Conservation (phyloP, 2,797 vertebrate genomes). For the Tinamus major region DNA sequence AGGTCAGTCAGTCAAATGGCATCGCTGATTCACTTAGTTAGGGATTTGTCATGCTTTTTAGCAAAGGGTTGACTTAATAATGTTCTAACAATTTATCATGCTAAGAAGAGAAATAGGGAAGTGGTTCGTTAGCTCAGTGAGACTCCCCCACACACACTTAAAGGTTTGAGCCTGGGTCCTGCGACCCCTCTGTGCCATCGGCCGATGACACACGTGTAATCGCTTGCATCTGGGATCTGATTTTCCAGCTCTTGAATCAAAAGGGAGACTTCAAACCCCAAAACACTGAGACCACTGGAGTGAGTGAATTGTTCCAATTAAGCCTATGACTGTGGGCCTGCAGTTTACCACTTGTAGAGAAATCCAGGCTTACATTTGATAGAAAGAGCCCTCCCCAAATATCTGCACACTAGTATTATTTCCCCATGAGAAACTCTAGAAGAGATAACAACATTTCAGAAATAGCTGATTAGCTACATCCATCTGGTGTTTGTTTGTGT, state of each 20-base stretch:
- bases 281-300: neutral
- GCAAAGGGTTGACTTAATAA: neutral
- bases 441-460: slow-evolving; percentile 52
- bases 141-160: neutral
- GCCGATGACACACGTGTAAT: neutral
- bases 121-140: neutral
- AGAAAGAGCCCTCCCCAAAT: neutral
- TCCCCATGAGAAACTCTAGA: slow-evolving; percentile 17
- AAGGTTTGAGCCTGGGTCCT: neutral
- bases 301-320: neutral
- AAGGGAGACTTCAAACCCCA: neutral
- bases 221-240: neutral
- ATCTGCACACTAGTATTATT: neutral
- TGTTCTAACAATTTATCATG: neutral
- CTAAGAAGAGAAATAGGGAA: slow-evolving; percentile 15
- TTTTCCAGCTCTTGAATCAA: neutral
- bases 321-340: neutral
- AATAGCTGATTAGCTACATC: slow-evolving; percentile 53
- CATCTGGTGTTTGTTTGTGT: slow-evolving; percentile 38
- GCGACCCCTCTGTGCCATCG: neutral
- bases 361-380: neutral
- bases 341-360: neutral
- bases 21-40: neutral
- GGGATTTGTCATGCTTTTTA: slow-evolving; percentile 8
- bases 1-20: neutral